Evolutionary conservation across 2,888 invertebrate species (phyloP), one percentile per base, ranked within the genome.

Genomic region (Amblyteles armatorius): DNA sequence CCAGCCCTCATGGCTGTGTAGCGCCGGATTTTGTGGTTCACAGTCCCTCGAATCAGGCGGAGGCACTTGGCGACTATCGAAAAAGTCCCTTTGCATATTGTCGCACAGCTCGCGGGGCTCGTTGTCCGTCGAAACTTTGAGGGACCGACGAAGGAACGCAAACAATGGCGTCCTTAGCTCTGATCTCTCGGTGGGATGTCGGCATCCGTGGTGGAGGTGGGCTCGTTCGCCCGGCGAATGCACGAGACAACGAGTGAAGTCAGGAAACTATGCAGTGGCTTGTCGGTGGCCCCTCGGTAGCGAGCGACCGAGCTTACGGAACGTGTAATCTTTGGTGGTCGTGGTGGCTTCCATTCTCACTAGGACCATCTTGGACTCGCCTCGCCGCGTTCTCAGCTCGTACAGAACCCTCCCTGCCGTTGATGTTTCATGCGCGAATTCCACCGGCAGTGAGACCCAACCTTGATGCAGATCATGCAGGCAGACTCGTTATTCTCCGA

Each of bases 91-190:
- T 74, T 68, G 22, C 68, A 69, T 81, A 82, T 84, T 52, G 79
- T 50, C 48, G 44, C 65, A 40, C 65, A 60, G 50, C 65, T 76
- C 48, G 29, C 74, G 44, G 44, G 60, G 60, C 11, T 68, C 60
- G 82, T 80, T 77, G 71, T 63, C 76, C n/a, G 29, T n/a, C 36
- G 72, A 85, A 86, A 88, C 79, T 87, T 86, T 55, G 69, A 19
- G 22, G 29, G 50, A 81, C 74, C 69, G 83, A 82, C 77, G 76
- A 84, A 85, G 81, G 79, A 84, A 85, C 79, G 81, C 85, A 84
- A 88, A 85, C 85, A 88, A 88, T 85, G 85, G 78, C 79, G 60
- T 60, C 76, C 48, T 44, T 48, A 40, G 26, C 44, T 77, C 36
- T 48, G 48, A n/a, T n/a, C 52, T 65, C 74, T 26, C n/a, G 16